Evolutionary conservation across 1,140 invertebrate species (phyloP), one percentile per base, ranked within the genome.

Genomic region (Leptinotarsa texana): DNA sequence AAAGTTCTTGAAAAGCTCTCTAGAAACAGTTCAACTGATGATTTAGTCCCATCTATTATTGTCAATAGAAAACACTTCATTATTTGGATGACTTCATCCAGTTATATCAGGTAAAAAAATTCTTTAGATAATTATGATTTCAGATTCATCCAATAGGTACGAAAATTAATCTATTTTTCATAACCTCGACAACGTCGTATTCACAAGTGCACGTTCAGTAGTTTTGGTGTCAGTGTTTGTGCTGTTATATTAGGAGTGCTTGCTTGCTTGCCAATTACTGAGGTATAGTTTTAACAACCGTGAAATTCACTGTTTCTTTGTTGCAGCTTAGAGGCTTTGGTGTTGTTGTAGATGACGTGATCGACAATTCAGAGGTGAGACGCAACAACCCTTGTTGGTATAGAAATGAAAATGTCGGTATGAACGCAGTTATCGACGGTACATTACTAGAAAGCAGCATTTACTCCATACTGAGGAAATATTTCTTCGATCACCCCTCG

Each of bases 371-470:
- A n/a, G 86, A 90, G 74, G 93, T 91, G 47, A 87, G 98, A 21
- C 89, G 97, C 73, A 95, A 95, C 27, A 90, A 93, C 76, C 92
- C 91, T 0, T 97, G 96, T 85, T 99, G 98, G 97, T 94, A 98
- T 87, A 88, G 88, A 72, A 87, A 92, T 75, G 90, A 95, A 11
- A 89, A 91, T 72, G 91, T 98, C 62, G 96, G 96, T 1, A 79
- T 95, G 1, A 88, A 87, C 4, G 97, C 95, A 13, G 89, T 98
- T 66, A 98, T 98, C 86, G 97, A 99, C 85, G 91, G 91, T 2
- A 81, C 95, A 5, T 88, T 97, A 65, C 82, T 99, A n/a, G 93
- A 98, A 80, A 89, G 89, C 69, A 89, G 90, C 4, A 87, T 96
- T 78, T 98, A 93, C 86, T 89, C 90, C 27, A 86, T 98, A 4